Evolutionary conservation across 1,140 invertebrate genomes (phyloP), one percentile per base, ranked within the genome.

Genomic region (Ceratosolen fusciceps): DNA sequence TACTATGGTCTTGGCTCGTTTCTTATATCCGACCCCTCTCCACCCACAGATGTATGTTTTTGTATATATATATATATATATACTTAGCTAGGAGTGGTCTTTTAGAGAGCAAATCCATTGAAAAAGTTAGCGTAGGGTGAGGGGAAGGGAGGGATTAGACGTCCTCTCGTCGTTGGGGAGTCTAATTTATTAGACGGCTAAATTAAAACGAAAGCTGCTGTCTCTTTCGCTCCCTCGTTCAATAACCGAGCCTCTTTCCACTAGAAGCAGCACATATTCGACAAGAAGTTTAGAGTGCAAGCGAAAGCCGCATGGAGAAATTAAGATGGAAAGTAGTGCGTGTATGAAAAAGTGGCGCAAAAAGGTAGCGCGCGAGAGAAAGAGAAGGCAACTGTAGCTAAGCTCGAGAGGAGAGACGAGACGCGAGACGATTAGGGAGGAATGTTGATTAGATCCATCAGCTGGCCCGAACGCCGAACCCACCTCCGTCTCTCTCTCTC

Each of bases 401-500:
- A n/a, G 52, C 43, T 52, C 21, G 12, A 49, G 81, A 80, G 81
- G 73, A 67, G 73, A 72, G 68, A 78, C 34, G 77, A 52, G 49
- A 79, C 74, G 73, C 68, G 82, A 73, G 77, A 84, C 84, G 86
- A 87, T 88, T 87, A 88, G 87, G 85, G 77, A 85, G 84, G 84
- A 87, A 86, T 84, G 85, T 84, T 85, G 86, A 90, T 90, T 90
- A 90, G 89, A 89, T 90, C 86, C 88, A 89, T 90, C 88, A 89
- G 87, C 86, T 86, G 85, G 85, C 65, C 24, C 26, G 54, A 65
- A 26, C 7, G 5, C 31, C 34, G n/a, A 67, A 34, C 74, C 43
- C 26, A n/a, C 74, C 43, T 49, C 24, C 24, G 1, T n/a, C 37
- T 60, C 26, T 21, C 49, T 31, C 16, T 3, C 60, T 14, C 60